Base-by-base conservation (phyloP, 2,113 vertebrate genomes). In the Alosa alosa region DNA sequence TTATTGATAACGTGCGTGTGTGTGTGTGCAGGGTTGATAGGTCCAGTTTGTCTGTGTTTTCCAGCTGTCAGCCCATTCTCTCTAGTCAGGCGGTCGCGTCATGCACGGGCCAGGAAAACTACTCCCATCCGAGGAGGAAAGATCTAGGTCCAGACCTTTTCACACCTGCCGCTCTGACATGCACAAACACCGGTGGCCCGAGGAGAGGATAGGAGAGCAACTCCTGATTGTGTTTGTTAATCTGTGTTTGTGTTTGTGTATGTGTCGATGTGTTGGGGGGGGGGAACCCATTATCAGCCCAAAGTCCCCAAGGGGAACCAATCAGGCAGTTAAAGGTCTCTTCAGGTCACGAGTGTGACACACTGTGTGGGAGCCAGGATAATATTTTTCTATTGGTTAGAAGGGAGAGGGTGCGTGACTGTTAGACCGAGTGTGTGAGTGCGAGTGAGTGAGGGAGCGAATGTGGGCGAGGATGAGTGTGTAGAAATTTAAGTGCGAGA, bases 301-400 rank as follows among this genome's bases (percentile, higher is more conserved):
- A 55, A 55, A 72, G 64, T 72, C 64, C 64, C 64, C 36, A 7
- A 31, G 64, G 64, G 13, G 9, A 13, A 72, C 8, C 64, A 25
- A 31, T 72, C 64, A 72, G 25, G 25, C 64, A 11, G 64, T 36
- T 72, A 31, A 13, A 36, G 64, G 64, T 92, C 84, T 90, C 81
- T 85, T 89, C 45, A 83, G 85, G 87, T 84, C 89, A 87, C 49
- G 31, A 36, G n/a, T 89, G 82, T 89, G 82, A 89, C 83, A 86
- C 84, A 92, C 88, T 88, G 89, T 88, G 89, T 49, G 52, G 82
- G 89, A 64, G 57, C 2, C 25, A 50, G 75, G 84, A 89, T 90
- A 84, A 91, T 86, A 92, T 93, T 93, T 93, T 91, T 84, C 75
- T 89, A 87, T 87, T 87, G 7, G 6, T 87, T 72, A 72, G 64